A percentile compares a stretch with the other conserved stretches of the same genome.
These are phyloP conservation scores for Sebastes glaucus DNA, from an alignment of 2,797 vertebrate species.

Conservation along the genomic window DNA sequence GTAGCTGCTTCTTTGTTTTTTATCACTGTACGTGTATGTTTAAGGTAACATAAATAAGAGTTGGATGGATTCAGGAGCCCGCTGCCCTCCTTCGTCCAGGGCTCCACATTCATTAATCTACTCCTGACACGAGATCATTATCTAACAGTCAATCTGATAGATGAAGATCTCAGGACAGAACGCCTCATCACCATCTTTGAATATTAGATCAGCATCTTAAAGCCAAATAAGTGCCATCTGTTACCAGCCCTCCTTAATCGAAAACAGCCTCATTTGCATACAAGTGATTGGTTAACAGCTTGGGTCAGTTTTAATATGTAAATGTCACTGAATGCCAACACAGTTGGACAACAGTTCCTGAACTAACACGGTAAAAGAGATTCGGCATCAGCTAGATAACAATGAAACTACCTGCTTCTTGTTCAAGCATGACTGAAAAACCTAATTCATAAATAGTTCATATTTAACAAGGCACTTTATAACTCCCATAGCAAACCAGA, in stretches of 20 bases:
- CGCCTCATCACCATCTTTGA: conserved; percentile 8
- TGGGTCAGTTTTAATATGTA: not conserved
- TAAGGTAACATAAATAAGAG: not conserved
- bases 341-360: not conserved
- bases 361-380: not conserved
- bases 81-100: not conserved
- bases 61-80: not conserved
- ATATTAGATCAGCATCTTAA: conserved; percentile 9
- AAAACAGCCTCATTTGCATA: not conserved
- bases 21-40: not conserved
- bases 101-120: not conserved
- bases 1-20: not conserved
- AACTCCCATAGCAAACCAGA: not conserved
- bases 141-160: not conserved
- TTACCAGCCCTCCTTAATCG: not conserved
- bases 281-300: not conserved
- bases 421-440: not conserved
- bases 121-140: not conserved
- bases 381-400: not conserved
- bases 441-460: not conserved
- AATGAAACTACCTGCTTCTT: not conserved
- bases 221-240: not conserved
- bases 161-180: conserved; percentile 15
- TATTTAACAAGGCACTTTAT: not conserved
- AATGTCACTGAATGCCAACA: not conserved